A percentile compares a stretch with the other conserved stretches of the same genome.
Conservation (phyloP, 2,113 vertebrate species). For the Tichodroma muraria region DNA sequence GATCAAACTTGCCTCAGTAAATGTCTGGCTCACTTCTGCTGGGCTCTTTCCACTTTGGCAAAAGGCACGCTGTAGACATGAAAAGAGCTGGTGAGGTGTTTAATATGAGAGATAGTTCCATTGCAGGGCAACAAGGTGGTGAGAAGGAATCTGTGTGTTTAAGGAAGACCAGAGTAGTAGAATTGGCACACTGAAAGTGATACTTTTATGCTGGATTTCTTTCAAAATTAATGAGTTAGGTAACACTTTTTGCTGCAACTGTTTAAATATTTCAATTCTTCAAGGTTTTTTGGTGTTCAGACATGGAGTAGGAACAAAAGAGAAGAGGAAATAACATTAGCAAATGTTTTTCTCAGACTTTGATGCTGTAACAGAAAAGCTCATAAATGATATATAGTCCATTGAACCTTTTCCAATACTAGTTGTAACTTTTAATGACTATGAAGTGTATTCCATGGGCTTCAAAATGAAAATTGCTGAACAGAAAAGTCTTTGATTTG, state of each 20-base stretch:
- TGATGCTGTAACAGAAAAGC: not conserved
- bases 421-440: not conserved
- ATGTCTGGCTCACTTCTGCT: not conserved
- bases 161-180: not conserved
- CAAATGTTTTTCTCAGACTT: not conserved
- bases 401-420: not conserved
- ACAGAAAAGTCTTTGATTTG: not conserved
- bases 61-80: not conserved
- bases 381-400: not conserved
- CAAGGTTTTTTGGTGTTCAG: not conserved
- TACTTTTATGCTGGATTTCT: not conserved
- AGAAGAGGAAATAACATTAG: not conserved
- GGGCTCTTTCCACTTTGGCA: not conserved
- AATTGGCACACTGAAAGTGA: not conserved
- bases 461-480: not conserved
- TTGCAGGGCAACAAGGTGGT: not conserved
- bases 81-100: not conserved
- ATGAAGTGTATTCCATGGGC: not conserved
- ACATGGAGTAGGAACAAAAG: not conserved
- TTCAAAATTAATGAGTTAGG: not conserved
- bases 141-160: not conserved
- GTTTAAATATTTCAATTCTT: slow-evolving; percentile 13
- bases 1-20: not conserved
- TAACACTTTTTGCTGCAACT: not conserved
- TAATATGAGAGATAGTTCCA: not conserved